Conservation (phyloP, 1,140 invertebrate genomes). For the Pinna nobilis region DNA sequence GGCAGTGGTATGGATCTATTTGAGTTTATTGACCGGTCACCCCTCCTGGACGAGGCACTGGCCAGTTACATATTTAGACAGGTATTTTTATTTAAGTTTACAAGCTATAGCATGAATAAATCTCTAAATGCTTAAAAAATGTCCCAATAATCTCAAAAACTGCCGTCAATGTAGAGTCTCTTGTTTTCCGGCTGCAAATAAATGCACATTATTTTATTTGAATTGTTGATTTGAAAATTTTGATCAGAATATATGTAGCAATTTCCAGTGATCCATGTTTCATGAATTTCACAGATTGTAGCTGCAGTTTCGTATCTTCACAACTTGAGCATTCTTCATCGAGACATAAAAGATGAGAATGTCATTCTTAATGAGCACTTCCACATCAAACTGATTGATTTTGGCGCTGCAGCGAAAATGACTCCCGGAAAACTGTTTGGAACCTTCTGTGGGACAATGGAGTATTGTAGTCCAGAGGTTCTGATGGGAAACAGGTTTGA, state of each 20-base stretch:
- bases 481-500: slow-evolving; percentile 82
- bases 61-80: slow-evolving; percentile 85
- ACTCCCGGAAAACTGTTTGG: slow-evolving; percentile 81
- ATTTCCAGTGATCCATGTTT: background rate
- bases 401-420: slow-evolving; percentile 83
- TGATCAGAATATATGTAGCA: too few relatives aligned
- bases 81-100: slow-evolving; percentile 75
- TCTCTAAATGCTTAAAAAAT: too few relatives aligned
- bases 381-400: slow-evolving; percentile 86
- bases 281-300: slow-evolving; percentile 77
- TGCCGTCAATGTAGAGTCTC: too few relatives aligned
- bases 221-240: too few relatives aligned
- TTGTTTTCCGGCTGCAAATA: too few relatives aligned
- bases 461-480: slow-evolving; percentile 87
- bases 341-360: slow-evolving; percentile 87
- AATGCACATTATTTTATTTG: too few relatives aligned
- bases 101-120: too few relatives aligned
- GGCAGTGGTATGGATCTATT: slow-evolving; percentile 88
- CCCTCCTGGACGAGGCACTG: slow-evolving; percentile 82
- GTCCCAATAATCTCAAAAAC: too few relatives aligned
- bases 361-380: slow-evolving; percentile 85
- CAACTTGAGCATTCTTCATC: slow-evolving; percentile 81
- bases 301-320: slow-evolving; percentile 83
- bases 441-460: slow-evolving; percentile 87
- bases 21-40: slow-evolving; percentile 85